Base-by-base conservation (phyloP, 2,888 invertebrate genomes). In the Antheraea assamensis region DNA sequence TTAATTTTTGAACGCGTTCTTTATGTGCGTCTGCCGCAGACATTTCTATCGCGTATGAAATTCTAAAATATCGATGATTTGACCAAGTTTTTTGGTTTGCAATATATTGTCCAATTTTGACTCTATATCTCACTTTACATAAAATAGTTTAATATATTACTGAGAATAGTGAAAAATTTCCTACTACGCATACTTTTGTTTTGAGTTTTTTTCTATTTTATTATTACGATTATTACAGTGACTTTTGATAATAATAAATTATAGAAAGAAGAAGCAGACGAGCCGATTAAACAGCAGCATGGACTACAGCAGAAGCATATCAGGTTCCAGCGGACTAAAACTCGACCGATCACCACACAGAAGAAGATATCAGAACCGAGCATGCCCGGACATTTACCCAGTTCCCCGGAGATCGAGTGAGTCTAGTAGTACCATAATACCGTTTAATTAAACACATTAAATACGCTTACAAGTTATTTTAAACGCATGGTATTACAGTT, bases 241-340 rank as follows among this genome's bases (percentile, higher is more conserved):
- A 55, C 8, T 1, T 49, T 19, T n/a, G 52, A 19, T 21, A 21
- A 58, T 58, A 64, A 64, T 72, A 24, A 49, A 27, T 80, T 81
- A 17, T 81, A 97, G 97, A 86, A 96, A 98, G 92, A 97, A 97
- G 92, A 96, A 98, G 85, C 96, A 96, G 79, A 92, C 96, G 64
- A 95, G 96, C 80, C 90, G 96, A 78, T 90, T 95, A 71, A 90
- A 95, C 3, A 92, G 92, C 72, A 94, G 86, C 72, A 96, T 97
- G 74, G 98, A 98, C 86, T 98, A 98, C 85, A 97, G 96, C 80
- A 95, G 98, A 76, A 98, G 98, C 85, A 97, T 98, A 79, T 98
- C 98, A 0, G n/a, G 98, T 98, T 2, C 98, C 98, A 0, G 97
- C 97, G 0, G 98, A 98, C 80, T n/a, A 96, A 97, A 81, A 93